A percentile compares a stretch with the other conserved stretches of the same genome.
Conservation (phyloP, 2,888 invertebrate species). For the Oscheius myriophilus region DNA sequence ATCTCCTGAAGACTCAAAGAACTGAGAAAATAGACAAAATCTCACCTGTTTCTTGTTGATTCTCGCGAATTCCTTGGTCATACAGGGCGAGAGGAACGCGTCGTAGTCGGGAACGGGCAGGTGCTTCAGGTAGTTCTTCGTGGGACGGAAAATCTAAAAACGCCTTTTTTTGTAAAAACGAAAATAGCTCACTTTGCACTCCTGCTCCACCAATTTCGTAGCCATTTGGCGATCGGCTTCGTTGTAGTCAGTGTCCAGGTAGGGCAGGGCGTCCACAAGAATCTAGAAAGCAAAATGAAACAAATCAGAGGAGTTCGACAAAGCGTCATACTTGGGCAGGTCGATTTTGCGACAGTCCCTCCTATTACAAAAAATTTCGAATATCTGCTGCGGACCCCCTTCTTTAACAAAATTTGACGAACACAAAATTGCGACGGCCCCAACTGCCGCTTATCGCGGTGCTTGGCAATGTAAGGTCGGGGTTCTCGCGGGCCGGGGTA, state of each 20-base stretch:
- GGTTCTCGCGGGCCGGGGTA: too few relatives aligned
- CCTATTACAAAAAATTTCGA: too few relatives aligned
- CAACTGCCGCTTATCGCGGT: too few relatives aligned
- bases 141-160: slow-evolving; percentile 81
- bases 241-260: slow-evolving; percentile 64
- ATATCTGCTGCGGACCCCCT: too few relatives aligned
- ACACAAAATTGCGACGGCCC: too few relatives aligned
- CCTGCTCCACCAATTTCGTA: slow-evolving; percentile 95
- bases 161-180: slow-evolving; percentile 32
- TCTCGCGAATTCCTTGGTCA: slow-evolving; percentile 58
- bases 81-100: slow-evolving; percentile 76
- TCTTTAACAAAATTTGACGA: too few relatives aligned
- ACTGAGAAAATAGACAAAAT: background rate
- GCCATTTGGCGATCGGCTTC: slow-evolving; percentile 76
- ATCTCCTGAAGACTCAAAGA: slow-evolving; percentile 50
- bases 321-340: too few relatives aligned
- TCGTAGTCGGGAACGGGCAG: slow-evolving; percentile 82
- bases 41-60: slow-evolving; percentile 59
- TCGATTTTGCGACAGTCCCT: too few relatives aligned
- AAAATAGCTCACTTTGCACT: slow-evolving; percentile 80
- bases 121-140: slow-evolving; percentile 95
- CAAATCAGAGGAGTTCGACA: too few relatives aligned
- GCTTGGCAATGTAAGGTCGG: too few relatives aligned
- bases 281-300: slow-evolving; percentile 30
- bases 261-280: slow-evolving; percentile 63